These are phyloP conservation scores for Pocillopora meandrina DNA, from an alignment of 92 coral and sea anemone genomes.

Conservation along the genomic window DNA sequence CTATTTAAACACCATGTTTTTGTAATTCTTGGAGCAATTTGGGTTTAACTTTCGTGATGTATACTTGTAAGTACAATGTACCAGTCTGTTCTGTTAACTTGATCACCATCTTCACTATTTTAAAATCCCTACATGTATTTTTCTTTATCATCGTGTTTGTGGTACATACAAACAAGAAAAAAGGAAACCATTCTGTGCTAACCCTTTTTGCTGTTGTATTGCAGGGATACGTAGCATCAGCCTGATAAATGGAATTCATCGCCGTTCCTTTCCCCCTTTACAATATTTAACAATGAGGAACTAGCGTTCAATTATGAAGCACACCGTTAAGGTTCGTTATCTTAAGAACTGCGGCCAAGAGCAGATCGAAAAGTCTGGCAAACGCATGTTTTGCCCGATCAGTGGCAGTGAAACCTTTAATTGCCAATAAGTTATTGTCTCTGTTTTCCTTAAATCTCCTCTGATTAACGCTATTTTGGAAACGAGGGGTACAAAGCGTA, in stretches of 20 bases:
- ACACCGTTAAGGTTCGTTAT: not conserved
- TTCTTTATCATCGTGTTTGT: not conserved
- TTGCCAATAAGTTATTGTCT: not conserved
- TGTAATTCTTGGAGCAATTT: too few species aligned
- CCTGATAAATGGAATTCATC: not conserved
- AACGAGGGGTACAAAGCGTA: too few species aligned
- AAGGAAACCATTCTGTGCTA: not conserved
- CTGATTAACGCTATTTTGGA: too few species aligned
- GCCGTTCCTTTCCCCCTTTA: not conserved
- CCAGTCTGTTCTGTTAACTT: too few species aligned
- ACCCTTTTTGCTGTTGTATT: not conserved
- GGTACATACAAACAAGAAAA: too few species aligned
- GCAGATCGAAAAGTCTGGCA: not conserved
- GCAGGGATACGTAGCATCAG: slow-evolving; percentile 38
- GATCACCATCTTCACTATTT: too few species aligned
- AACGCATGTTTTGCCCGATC: not conserved
- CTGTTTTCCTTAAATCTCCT: not conserved
- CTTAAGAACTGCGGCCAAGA: not conserved
- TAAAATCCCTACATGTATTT: too few species aligned
- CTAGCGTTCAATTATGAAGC: not conserved
- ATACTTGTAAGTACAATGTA: too few species aligned
- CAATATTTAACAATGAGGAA: not conserved
- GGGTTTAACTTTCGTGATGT: too few species aligned
- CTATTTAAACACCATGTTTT: too few species aligned
- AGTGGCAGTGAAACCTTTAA: not conserved